These are phyloP conservation scores for Neodiprion pinetum DNA, from an alignment of 1,140 invertebrate genomes.

Conservation along the genomic window DNA sequence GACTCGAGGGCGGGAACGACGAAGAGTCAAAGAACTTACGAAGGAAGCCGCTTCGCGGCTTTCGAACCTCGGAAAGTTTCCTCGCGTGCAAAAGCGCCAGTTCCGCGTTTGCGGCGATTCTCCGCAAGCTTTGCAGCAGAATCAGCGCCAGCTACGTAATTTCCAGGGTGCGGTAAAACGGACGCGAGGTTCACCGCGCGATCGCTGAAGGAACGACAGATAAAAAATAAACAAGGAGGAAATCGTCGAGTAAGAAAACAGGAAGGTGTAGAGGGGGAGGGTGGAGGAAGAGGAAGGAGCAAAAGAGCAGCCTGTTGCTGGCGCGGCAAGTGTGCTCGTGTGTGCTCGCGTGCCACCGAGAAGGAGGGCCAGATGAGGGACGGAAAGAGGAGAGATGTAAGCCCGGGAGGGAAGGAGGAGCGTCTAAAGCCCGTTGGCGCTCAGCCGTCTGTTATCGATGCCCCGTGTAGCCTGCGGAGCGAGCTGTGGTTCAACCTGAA, in stretches of 20 bases:
- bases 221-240: not conserved
- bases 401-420: constrained; percentile 28
- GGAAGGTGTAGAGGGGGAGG: constrained; percentile 16
- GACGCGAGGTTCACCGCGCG: no score
- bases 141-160: no score
- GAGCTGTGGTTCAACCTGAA: constrained; percentile 37
- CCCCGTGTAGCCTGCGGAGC: constrained; percentile 8
- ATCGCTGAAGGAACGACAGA: not conserved
- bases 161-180: no score
- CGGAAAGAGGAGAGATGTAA: constrained; percentile 24
- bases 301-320: constrained; percentile 56
- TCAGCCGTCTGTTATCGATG: constrained; percentile 28
- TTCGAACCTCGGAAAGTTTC: no score
- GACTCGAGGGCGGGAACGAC: no score
- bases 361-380: constrained; percentile 23
- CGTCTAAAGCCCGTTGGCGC: constrained; percentile 29
- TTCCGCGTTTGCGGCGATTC: constrained; percentile 6
- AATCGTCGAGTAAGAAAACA: constrained; percentile 1
- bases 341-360: constrained; percentile 25
- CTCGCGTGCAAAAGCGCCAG: no score
- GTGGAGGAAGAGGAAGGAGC: constrained; percentile 11
- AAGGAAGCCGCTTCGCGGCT: no score
- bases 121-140: constrained; percentile 8
- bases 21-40: no score
- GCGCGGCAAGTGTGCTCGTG: constrained; percentile 41